Evolutionary conservation across 2,888 invertebrate species (phyloP), one percentile per base, ranked within the genome.

Genomic region (Rhamphomyia laevipes): DNA sequence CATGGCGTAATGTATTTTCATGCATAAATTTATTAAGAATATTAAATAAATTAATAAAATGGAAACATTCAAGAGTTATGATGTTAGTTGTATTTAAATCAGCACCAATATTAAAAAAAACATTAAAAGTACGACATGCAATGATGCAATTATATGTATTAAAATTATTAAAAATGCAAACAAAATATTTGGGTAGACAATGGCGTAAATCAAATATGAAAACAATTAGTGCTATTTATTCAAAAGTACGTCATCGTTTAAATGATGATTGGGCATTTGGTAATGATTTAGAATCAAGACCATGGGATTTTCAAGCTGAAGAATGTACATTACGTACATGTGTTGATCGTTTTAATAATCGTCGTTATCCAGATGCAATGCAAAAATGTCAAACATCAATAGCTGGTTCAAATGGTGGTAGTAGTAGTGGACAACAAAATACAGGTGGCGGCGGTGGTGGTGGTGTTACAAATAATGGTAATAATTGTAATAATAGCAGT

Each of bases 221-320:
- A 70, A 95, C 95, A 1, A 93, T 99, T 73, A 96, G 96, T 66
- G 95, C 96, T 51, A 99, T 99, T 64, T 99, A 99, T 68, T 87
- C 93, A 51, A 96, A 97, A 76, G 91, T 92, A 3, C 78, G 95
- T 27, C 95, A 96, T 73, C 80, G 96, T 48, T 76, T 99, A 41
- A 97, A 96, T 63, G 99, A 99, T 67, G 99, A 99, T 70, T 99
- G 99, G 99, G 99, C 99, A 4, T 99, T 90, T 74, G 97, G 97
- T 47, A 99, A 99, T 74, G 89, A 96, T 74, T 80, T 96, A 60
- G 95, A 97, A 73, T 95, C 95, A 0, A 78, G 94, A 52, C 96
- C 96, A 1, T 96, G 95, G 95, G 96, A 99, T 68, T 97, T 92
- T 60, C 89, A 99, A 73, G 92, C 90, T 31, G 97, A 99, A 68